Evolutionary conservation across 2,888 invertebrate species (phyloP).

Genomic region (Pseudococcus jackbeardsleyi): DNA sequence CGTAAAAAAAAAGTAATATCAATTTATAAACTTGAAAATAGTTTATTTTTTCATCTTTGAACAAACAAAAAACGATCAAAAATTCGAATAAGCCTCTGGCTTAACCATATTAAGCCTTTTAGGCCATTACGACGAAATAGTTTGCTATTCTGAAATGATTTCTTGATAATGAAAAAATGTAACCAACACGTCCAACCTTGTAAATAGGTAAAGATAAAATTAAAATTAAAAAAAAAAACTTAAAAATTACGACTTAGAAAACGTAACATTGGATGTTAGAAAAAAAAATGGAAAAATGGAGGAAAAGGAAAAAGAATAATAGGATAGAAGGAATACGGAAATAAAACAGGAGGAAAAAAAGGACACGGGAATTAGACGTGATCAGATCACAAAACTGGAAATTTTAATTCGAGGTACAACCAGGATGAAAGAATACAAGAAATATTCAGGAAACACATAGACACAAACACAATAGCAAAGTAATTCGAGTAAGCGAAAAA

Average conservation of each 20-base stretch:
- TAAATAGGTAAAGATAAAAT: background rate
- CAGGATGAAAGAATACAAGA: background rate
- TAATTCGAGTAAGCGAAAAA: slow-evolving; percentile 53
- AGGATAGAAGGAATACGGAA: background rate
- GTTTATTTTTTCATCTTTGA: background rate
- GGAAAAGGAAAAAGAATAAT: background rate
- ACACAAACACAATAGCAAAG: background rate
- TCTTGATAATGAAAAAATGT: background rate
- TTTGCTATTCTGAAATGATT: background rate
- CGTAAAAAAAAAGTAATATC: background rate
- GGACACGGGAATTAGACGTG: background rate
- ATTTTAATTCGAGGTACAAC: no score
- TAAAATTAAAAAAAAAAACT: background rate
- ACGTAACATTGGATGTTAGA: slow-evolving; percentile 34
- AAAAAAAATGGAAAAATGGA: background rate
- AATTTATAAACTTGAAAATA: background rate
- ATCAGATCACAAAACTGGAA: background rate
- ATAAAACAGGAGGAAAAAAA: background rate
- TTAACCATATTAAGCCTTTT: slow-evolving; percentile 16
- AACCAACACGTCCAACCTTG: background rate
- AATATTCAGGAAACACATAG: background rate
- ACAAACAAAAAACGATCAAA: background rate
- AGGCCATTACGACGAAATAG: background rate
- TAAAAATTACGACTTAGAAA: slow-evolving; percentile 47
- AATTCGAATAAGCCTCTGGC: background rate